Base-by-base conservation (phyloP, 2,888 invertebrate species). In the Plebejus anna region DNA sequence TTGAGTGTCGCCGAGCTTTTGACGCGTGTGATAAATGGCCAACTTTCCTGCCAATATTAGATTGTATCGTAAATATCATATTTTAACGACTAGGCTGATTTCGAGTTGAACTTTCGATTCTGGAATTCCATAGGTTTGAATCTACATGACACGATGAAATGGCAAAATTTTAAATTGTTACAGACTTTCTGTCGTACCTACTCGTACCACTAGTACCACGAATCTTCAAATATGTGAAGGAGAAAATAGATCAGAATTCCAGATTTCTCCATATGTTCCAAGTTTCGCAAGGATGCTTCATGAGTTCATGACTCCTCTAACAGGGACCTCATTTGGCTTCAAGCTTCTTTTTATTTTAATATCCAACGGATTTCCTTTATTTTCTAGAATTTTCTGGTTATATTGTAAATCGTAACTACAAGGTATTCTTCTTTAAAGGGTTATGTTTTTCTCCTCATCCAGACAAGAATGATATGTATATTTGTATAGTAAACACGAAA, bases 1-100 rank as follows among this genome's bases (percentile, higher is more conserved):
- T 88, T 85, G 88, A 86, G 87, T 92, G 92, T 91, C 91, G 89
- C 89, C 59, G 76, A 73, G 73, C 61, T 72, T 85, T 83, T 85
- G 87, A 87, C 84, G 82, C 59, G 28, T 85, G 87, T 88, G 87
- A 89, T 86, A 88, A 84, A 90, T 89, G 86, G 86, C 83, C 80
- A 83, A 83, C 83, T 85, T 88, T 85, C 86, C 77, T 79, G 78
- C 32, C 55, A 57, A 71, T 71, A 76, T 61, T 55, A 28, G 59
- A 72, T 72, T 71, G 72, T 72, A 61, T 73, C 72, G 16, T 28
- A 57, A 72, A 73, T 76, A 70, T 57, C 38, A 51, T 76, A 76
- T 51, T 71, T 76, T 55, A 55, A 55, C 55, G 59, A 71, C 79
- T 78, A 80, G 79, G 80, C 73, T 79, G 75, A 57, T 66, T 70